Evolutionary conservation across 2,797 vertebrate species (phyloP), one percentile per base, ranked within the genome.

Genomic region (Sylvia borin): DNA sequence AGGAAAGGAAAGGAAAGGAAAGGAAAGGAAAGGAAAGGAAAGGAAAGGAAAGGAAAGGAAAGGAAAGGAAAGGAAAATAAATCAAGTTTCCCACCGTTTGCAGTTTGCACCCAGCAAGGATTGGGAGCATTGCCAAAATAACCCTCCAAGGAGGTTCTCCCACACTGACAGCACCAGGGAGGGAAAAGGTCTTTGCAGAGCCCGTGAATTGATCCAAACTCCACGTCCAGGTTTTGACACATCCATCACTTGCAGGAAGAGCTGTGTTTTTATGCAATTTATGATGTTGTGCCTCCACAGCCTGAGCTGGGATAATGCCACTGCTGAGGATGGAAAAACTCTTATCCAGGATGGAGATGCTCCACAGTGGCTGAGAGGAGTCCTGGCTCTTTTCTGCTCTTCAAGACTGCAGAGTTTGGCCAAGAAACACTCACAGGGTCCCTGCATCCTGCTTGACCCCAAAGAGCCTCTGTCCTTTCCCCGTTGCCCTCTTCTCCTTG

Each of bases 201-300:
- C 42, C 8, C 10, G 0, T 5, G 20, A 10, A 32, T 36, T 7
- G 48, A 85, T 12, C 31, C n/a, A 48, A 10, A 45, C 42, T 42
- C 16, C 9, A 1, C 0, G 2, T 10, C 40, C 64, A 29, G 5
- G 0, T 31, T 61, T 34, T 11, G 20, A 26, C 16, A 45, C n/a
- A 67, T 1, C 24, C 57, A 34, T 5, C 54, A 10, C 43, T 24
- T 32, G 17, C 8, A n/a, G 3, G 9, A 83, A 42, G 13, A 40
- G 40, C 40, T 40, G 40, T 14, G 14, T 85, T 84, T 31, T 18
- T 6, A 25, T 1, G 13, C 26, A 34, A 4, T 32, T 24, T 3
- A 0, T 11, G 29, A 8, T 12, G 5, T 3, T 5, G 3, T 27
- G 50, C 50, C 48, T 50, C 25, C 26, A 50, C 13, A 16, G 50